phyloP scores from a whole-genome alignment of 2,113 vertebrate species.

The Macrotus californicus region DNA sequence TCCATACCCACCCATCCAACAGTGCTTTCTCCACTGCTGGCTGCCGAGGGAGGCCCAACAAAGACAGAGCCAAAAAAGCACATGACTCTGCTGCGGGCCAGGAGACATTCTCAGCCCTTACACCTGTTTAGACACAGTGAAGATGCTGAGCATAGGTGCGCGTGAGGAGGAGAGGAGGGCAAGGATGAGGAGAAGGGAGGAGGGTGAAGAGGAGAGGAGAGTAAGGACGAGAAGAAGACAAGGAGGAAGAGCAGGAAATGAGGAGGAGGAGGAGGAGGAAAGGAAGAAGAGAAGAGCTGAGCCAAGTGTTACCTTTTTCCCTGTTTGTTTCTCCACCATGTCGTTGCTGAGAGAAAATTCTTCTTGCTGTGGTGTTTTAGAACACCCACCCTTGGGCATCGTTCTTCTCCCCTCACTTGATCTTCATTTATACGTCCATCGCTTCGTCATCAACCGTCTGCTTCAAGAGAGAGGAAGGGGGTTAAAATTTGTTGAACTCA shows the following conservation, averaged over 20 bases:
- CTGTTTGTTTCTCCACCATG: slow-evolving; percentile 99
- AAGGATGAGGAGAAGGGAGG: not conserved
- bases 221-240: not conserved
- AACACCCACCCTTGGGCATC: slow-evolving; percentile 99
- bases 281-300: not conserved
- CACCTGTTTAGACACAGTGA: not conserved
- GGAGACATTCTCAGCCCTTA: not conserved
- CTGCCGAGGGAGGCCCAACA: not conserved
- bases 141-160: not conserved
- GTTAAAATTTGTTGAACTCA: rapidly evolving
- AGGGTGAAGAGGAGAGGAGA: not conserved
- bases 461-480: not conserved
- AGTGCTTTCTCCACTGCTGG: not conserved
- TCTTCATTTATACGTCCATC: slow-evolving; percentile 97
- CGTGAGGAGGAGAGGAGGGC: not conserved
- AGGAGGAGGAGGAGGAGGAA: not conserved
- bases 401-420: slow-evolving; percentile 96
- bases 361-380: slow-evolving; percentile 98
- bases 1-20: not conserved
- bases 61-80: not conserved
- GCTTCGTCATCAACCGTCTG: slow-evolving; percentile 98
- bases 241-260: not conserved
- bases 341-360: slow-evolving; percentile 97
- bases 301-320: slow-evolving; percentile 91
- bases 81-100: not conserved